Base-by-base conservation (phyloP, 2,797 vertebrate genomes). In the Neostethus bicornis region DNA sequence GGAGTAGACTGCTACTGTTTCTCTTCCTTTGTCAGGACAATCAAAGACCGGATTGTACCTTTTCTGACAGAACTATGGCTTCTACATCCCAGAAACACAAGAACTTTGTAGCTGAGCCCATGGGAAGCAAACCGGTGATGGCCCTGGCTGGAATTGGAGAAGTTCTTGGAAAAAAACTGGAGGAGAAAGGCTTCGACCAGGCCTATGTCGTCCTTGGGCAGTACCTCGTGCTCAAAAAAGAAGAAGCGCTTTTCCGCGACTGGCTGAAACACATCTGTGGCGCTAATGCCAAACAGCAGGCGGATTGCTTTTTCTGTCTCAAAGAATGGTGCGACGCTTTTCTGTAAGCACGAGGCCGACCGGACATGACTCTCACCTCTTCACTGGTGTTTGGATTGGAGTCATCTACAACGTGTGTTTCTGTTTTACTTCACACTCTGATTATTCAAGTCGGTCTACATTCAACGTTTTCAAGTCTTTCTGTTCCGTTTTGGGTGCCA, bases 291-390 rank as follows among this genome's bases (percentile, higher is more conserved):
- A 96, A 97, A 86, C 96, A 98, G 81, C 92, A 94, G 63, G 87
- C 90, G 19, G 95, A 97, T 80, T 97, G 96, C 89, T 95, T 83
- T 1, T 77, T 91, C 65, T 97, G 96, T 76, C 93, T 97, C 14
- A 88, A 90, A 54, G 95, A 97, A 71, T 97, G 96, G 96, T 97
- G 96, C 1, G 95, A 97, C 0, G 94, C 95, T 66, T 97, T 97
- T 91, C 90, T 98, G 91, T 97, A 93, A 92, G 76, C 28, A 9
- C 56, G 6, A 56, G 45, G 45, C 61, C 25, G 31, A n/a, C n/a
- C n/a, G n/a, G 65, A 80, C 51, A 63, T 66, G 29, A 76, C 55
- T 51, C 47, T 76, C 70, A 61, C 54, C 62, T 84, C 77, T 71
- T 70, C 57, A 39, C 20, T 66, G 26, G 59, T 62, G 46, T n/a